Conservation (phyloP, 2,888 invertebrate genomes). For the Thelaira solivaga region DNA sequence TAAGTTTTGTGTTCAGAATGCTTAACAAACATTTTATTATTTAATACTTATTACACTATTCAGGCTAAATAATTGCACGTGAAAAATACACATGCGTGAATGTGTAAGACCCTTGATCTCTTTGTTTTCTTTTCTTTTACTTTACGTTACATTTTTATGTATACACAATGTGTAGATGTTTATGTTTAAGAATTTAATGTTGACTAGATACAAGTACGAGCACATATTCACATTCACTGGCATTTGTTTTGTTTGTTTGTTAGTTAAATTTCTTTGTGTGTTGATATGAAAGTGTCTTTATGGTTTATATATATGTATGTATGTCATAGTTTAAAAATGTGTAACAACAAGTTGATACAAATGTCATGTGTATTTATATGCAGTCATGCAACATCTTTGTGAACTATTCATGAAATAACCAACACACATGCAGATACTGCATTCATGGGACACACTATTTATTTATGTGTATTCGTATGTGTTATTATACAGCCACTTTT, state of each 20-base stretch:
- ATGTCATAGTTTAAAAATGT: conserved; percentile 44
- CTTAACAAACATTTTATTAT: conserved; percentile 31
- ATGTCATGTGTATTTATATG: conserved; percentile 60
- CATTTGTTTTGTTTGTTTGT: neutral
- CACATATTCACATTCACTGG: no score
- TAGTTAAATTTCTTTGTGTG: conserved; percentile 1
- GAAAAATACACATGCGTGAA: conserved; percentile 45
- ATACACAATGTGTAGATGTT: neutral
- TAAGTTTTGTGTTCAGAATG: neutral
- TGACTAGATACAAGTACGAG: neutral
- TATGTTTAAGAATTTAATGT: conserved; percentile 14
- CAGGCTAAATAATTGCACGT: no score
- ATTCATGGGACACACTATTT: conserved; percentile 5
- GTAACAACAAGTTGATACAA: conserved; percentile 58
- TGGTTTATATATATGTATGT: conserved; percentile 41
- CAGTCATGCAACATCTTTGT: conserved; percentile 47
- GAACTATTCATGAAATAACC: conserved; percentile 47
- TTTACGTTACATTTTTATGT: neutral
- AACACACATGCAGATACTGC: neutral
- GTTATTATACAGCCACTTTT: neutral
- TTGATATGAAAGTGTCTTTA: conserved; percentile 14
- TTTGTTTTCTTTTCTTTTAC: conserved; percentile 5
- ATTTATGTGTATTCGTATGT: neutral
- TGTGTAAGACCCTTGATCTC: conserved; percentile 54
- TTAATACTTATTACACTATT: neutral